phyloP scores from a whole-genome alignment of 2,888 invertebrate species.

The Saturnia japonica region DNA sequence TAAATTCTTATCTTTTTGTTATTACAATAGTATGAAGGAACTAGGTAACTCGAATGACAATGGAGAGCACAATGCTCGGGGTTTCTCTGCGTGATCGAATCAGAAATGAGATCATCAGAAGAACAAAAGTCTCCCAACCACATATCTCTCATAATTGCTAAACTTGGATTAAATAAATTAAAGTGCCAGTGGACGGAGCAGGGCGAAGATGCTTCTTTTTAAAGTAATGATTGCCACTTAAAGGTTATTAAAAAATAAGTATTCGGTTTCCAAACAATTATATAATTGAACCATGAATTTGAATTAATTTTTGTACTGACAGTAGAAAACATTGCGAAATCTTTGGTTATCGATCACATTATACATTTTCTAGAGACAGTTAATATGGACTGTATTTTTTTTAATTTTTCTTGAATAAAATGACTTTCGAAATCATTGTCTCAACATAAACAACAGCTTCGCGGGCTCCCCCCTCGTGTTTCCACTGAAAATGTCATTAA shows the following conservation, averaged over 20 bases:
- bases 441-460: slow-evolving; percentile 64
- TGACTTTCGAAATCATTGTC: slow-evolving; percentile 81
- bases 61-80: too few relatives aligned
- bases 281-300: background rate
- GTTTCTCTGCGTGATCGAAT: too few relatives aligned
- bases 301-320: background rate
- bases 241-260: background rate
- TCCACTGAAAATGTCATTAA: slow-evolving; percentile 81
- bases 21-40: too few relatives aligned
- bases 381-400: slow-evolving; percentile 34
- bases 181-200: too few relatives aligned
- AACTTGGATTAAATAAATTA: too few relatives aligned
- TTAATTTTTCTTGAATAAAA: slow-evolving; percentile 67
- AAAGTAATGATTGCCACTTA: background rate
- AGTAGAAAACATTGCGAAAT: background rate
- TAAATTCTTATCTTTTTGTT: too few relatives aligned
- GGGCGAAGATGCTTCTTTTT: background rate
- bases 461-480: slow-evolving; percentile 50
- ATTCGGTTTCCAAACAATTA: background rate
- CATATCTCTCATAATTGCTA: too few relatives aligned
- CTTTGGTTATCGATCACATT: background rate
- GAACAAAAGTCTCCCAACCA: too few relatives aligned
- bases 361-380: background rate
- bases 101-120: too few relatives aligned
- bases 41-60: too few relatives aligned